phyloP scores from a whole-genome alignment of 2,113 vertebrate species.

The Neotoma lepida region DNA sequence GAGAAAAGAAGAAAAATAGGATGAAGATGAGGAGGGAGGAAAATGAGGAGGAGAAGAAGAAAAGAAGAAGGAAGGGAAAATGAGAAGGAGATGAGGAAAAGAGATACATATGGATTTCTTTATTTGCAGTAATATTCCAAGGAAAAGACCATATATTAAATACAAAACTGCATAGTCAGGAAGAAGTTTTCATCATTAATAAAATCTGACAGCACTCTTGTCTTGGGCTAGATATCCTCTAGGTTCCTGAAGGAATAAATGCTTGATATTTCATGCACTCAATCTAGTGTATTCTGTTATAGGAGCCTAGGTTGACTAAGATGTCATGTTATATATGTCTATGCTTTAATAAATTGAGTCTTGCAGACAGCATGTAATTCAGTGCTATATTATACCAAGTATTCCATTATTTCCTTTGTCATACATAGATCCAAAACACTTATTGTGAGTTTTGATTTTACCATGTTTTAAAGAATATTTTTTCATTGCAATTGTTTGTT shows the following conservation, averaged over 20 bases:
- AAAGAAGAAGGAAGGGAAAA: too few species aligned
- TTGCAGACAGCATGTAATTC: neutral
- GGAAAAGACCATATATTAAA: neutral
- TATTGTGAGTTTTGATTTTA: neutral
- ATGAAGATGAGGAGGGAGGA: neutral
- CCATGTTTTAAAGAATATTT: neutral
- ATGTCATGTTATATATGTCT: neutral
- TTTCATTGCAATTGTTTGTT: neutral
- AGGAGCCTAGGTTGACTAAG: too few species aligned
- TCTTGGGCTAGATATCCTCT: neutral
- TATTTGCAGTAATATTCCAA: too few species aligned
- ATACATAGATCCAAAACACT: neutral
- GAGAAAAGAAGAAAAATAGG: neutral
- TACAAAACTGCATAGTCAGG: rapidly evolving
- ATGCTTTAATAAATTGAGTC: neutral
- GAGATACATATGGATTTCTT: neutral
- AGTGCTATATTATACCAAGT: neutral
- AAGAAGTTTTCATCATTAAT: neutral
- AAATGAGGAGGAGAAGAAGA: too few species aligned
- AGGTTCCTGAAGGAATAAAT: neutral
- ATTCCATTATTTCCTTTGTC: neutral
- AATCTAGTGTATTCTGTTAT: neutral
- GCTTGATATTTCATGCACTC: neutral
- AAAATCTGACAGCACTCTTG: neutral
- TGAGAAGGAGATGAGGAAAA: neutral